A percentile compares a stretch with the other conserved stretches of the same genome.
These are phyloP conservation scores for Heliconius charithonia DNA, from an alignment of 2,888 invertebrate species.

Conservation along the genomic window DNA sequence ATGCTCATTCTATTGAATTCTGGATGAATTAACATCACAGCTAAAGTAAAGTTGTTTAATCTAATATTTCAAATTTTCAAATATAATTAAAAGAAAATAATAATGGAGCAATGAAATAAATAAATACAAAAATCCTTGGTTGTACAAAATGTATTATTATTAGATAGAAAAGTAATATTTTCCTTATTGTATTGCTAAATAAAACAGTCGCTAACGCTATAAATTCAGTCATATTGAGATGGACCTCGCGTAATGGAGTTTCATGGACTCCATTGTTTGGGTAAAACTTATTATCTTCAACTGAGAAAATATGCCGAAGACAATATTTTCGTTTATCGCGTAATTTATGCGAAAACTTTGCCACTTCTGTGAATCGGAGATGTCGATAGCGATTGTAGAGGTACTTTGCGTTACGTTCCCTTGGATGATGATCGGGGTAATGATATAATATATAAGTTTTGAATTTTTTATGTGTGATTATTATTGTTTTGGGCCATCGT, in stretches of 20 bases:
- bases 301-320: slow-evolving; percentile 78
- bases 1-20: no score
- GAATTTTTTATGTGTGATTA: not conserved
- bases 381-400: slow-evolving; percentile 69
- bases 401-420: slow-evolving; percentile 46
- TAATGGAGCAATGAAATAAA: not conserved
- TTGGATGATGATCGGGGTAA: not conserved
- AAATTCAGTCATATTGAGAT: slow-evolving; percentile 52
- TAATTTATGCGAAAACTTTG: slow-evolving; percentile 82
- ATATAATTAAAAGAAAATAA: not conserved
- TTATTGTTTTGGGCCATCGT: not conserved
- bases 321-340: slow-evolving; percentile 81
- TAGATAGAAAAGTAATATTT: slow-evolving; percentile 5
- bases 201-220: slow-evolving; percentile 24
- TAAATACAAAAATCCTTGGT: not conserved
- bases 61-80: not conserved
- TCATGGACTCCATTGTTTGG: slow-evolving; percentile 65
- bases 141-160: not conserved
- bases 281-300: slow-evolving; percentile 68
- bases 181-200: slow-evolving; percentile 8
- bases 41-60: no score
- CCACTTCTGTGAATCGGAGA: slow-evolving; percentile 73
- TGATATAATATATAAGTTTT: not conserved
- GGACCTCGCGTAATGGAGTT: slow-evolving; percentile 59
- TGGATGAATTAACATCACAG: no score